Conservation (phyloP, 2,888 invertebrate genomes). For the Agrilus mali region DNA sequence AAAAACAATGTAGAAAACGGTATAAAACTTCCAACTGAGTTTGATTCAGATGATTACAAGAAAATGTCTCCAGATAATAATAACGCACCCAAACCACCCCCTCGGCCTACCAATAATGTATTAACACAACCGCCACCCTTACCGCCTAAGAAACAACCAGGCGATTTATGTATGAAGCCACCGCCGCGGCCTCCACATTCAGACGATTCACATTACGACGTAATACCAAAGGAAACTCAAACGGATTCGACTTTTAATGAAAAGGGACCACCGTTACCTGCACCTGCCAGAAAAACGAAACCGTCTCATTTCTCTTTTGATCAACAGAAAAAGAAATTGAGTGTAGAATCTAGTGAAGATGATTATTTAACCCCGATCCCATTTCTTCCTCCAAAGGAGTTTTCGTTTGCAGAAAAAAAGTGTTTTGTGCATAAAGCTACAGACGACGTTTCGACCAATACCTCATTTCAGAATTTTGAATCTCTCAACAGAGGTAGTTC, state of each 20-base stretch:
- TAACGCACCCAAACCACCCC: slow-evolving; percentile 52
- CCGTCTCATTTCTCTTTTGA: slow-evolving; percentile 25
- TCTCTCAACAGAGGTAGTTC: background rate
- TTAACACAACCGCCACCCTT: slow-evolving; percentile 51
- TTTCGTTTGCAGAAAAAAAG: background rate
- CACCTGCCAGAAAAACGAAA: slow-evolving; percentile 43
- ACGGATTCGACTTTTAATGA: slow-evolving; percentile 22
- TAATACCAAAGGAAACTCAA: slow-evolving; percentile 36
- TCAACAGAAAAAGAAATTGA: slow-evolving; percentile 28
- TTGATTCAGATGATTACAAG: too few relatives aligned
- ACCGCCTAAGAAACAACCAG: slow-evolving; percentile 55
- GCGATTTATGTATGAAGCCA: slow-evolving; percentile 46
- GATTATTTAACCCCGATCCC: slow-evolving; percentile 58
- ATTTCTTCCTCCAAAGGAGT: slow-evolving; percentile 31
- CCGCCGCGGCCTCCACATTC: slow-evolving; percentile 50
- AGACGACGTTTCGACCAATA: too few relatives aligned
- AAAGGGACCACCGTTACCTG: slow-evolving; percentile 46
- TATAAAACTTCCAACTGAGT: too few relatives aligned
- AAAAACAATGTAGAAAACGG: slow-evolving; percentile 1
- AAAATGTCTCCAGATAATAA: slow-evolving; percentile 30
- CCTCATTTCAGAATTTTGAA: too few relatives aligned
- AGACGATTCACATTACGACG: slow-evolving; percentile 42
- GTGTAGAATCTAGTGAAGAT: slow-evolving; percentile 34
- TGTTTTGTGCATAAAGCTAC: too few relatives aligned
- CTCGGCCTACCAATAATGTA: slow-evolving; percentile 50